These are phyloP conservation scores for Riptortus pedestris DNA, from an alignment of 1,140 invertebrate species.

Conservation along the genomic window DNA sequence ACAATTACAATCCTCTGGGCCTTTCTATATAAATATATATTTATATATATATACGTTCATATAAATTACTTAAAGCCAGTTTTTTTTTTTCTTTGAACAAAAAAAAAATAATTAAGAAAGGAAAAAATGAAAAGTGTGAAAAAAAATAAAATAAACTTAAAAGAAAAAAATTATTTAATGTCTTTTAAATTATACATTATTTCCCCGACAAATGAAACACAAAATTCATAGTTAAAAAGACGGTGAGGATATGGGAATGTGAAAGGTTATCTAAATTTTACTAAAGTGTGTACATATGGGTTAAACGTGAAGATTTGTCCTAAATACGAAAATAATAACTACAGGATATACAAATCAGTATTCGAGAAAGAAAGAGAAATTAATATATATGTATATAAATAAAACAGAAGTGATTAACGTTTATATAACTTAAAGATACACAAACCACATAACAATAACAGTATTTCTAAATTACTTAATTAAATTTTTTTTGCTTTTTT, in stretches of 20 bases:
- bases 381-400: constrained; percentile 1
- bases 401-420: constrained; percentile 9
- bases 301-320: constrained; percentile 7
- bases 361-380: neutral
- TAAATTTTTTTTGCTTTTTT: constrained; percentile 33
- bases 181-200: constrained; percentile 21
- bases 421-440: constrained; percentile 3
- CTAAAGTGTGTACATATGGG: constrained; percentile 18
- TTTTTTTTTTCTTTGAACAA: neutral
- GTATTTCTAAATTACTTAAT: constrained; percentile 21
- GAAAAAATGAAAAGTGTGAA: neutral
- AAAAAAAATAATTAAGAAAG: neutral
- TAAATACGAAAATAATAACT: neutral
- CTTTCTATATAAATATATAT: constrained; percentile 13
- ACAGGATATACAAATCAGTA: neutral
- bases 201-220: constrained; percentile 13
- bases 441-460: constrained; percentile 14
- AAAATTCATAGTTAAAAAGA: neutral
- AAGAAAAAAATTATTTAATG: constrained; percentile 22
- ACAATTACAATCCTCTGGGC: neutral
- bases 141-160: constrained; percentile 16
- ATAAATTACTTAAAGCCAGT: constrained; percentile 1
- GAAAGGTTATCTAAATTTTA: constrained; percentile 16
- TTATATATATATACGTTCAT: constrained; percentile 14
- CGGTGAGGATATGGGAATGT: constrained; percentile 15